Conservation (phyloP, 2,797 vertebrate genomes). For the Eupleurogrammus muticus region DNA sequence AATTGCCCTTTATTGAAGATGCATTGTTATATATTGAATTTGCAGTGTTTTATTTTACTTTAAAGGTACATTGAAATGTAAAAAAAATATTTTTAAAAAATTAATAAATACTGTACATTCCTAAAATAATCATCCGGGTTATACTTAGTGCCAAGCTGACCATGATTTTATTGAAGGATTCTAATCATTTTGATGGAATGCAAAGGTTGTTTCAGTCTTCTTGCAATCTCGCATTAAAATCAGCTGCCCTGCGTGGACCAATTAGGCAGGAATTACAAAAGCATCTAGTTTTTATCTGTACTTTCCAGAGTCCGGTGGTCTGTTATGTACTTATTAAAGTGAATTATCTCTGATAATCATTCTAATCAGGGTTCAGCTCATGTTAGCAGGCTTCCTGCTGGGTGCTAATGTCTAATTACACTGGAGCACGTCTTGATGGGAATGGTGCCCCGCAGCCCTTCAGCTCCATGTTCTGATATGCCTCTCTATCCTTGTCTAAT, state of each 20-base stretch:
- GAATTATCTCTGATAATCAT: slow-evolving; percentile 82
- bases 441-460: slow-evolving; percentile 74
- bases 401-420: slow-evolving; percentile 85
- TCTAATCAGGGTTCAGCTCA: slow-evolving; percentile 80
- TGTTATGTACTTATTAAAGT: slow-evolving; percentile 81
- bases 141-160: background rate
- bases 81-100: background rate
- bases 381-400: slow-evolving; percentile 82
- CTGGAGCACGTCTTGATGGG: slow-evolving; percentile 77
- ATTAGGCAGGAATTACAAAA: slow-evolving; percentile 77
- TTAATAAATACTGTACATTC: background rate
- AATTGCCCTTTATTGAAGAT: background rate
- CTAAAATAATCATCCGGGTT: slow-evolving; percentile 16
- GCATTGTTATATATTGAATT: background rate
- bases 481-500: slow-evolving; percentile 74
- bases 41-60: slow-evolving; percentile 4
- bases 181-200: slow-evolving; percentile 40
- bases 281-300: slow-evolving; percentile 70
- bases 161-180: slow-evolving; percentile 37
- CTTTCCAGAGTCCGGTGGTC: slow-evolving; percentile 71
- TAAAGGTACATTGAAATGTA: background rate
- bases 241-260: slow-evolving; percentile 63
- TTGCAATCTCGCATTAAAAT: slow-evolving; percentile 60
- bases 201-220: slow-evolving; percentile 51
- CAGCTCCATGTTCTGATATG: slow-evolving; percentile 55